Percentiles rank a stretch among this genome's conserved stretches.
Evolutionary conservation across 2,888 invertebrate species (phyloP).

Genomic region (Lycia hirtaria): DNA sequence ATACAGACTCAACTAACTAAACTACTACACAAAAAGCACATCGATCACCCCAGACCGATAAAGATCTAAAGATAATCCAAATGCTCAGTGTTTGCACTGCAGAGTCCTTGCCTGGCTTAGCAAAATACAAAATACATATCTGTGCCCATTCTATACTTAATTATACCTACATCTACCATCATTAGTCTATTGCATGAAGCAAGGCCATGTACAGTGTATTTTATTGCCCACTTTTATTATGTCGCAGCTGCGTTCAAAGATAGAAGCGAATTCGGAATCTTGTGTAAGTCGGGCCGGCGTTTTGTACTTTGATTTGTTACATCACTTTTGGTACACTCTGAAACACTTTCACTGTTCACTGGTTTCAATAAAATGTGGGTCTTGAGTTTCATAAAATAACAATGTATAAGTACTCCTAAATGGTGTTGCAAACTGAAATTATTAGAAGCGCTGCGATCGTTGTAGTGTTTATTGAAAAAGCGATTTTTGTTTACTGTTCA

Average conservation of each 20-base stretch:
- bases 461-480: no score
- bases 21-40: no score
- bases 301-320: slow-evolving; percentile 6
- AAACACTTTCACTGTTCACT: not conserved
- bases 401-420: no score
- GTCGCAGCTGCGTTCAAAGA: slow-evolving; percentile 1
- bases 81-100: no score
- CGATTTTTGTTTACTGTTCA: no score
- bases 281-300: not conserved
- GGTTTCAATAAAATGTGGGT: not conserved
- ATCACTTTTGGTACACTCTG: not conserved
- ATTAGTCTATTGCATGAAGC: slow-evolving; percentile 10
- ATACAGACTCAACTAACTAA: no score
- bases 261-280: slow-evolving; percentile 5
- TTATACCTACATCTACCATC: slow-evolving; percentile 11
- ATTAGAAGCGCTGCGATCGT: no score
- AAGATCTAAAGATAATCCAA: no score
- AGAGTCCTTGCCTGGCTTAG: no score
- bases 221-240: slow-evolving; percentile 7
- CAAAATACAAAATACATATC: not conserved
- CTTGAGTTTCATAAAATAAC: no score
- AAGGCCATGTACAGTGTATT: slow-evolving; percentile 17
- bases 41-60: no score
- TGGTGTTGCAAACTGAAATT: no score
- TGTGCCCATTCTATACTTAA: not conserved